Evolutionary conservation across 2,888 invertebrate species (phyloP), one percentile per base, ranked within the genome.

Genomic region (Philaethria dido): DNA sequence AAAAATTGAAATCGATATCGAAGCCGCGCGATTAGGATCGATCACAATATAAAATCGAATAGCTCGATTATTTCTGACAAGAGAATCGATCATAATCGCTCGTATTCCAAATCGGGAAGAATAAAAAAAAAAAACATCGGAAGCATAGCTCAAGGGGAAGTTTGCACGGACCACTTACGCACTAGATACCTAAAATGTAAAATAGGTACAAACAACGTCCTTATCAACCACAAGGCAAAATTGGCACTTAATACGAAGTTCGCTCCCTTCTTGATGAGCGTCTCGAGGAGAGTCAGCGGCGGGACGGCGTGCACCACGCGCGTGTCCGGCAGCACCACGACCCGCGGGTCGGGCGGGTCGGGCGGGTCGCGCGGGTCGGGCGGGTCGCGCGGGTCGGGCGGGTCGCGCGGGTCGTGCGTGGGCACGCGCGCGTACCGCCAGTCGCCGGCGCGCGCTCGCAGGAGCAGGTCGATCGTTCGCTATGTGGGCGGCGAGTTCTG

Each of bases 141-240:
- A 84, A 87, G 84, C 86, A 54, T 20, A 36, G 54, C 55, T 54
- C 36, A 54, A 45, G 44, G 54, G 45, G 75, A 75, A 77, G 75
- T 83, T 84, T 68, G 89, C 79, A 86, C 84, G 77, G 84, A 86
- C 85, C 87, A 85, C 91, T 91, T 92, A 91, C 89, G 85, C 80
- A 88, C 92, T 91, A 91, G 79, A 87, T 91, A 91, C 89, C 90
- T 92, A 89, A 89, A 84, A 80, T 87, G 87, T 89, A 92, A 79
- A 78, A 88, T 91, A 91, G 91, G 90, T 92, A 90, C 82, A 89
- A 91, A 90, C 80, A 90, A 89, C 86, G 90, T 92, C 89, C 92
- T 91, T 85, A 92, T 88, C 86, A 91, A 86, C 89, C 89, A 90
- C 89, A 93, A 93, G 93, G 93, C 93, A 93, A 93, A 89, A 92